Conservation (phyloP, 2,888 invertebrate genomes). For the Anoplius nigerrimus region DNA sequence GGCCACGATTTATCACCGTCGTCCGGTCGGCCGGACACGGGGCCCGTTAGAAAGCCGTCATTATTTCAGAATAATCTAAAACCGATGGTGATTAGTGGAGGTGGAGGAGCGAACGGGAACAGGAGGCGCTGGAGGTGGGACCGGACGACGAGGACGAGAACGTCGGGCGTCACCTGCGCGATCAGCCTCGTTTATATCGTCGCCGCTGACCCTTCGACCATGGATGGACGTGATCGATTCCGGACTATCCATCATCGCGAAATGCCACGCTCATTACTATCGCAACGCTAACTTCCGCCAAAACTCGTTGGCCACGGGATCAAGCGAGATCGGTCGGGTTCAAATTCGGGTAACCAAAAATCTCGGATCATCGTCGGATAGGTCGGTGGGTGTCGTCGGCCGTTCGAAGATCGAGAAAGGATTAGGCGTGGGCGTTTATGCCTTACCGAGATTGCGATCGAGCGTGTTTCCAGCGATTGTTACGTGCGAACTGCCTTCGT, state of each 20-base stretch:
- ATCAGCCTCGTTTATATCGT: conserved; percentile 61
- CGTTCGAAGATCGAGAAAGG: too few species aligned
- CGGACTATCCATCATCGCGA: conserved; percentile 67
- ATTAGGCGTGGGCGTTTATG: too few species aligned
- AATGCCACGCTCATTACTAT: too few species aligned
- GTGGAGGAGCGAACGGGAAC: conserved; percentile 50
- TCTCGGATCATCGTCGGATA: too few species aligned
- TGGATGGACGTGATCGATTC: conserved; percentile 48
- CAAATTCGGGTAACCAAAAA: too few species aligned
- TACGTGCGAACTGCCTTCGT: too few species aligned
- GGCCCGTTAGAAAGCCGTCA: conserved; percentile 66
- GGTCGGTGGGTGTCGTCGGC: too few species aligned
- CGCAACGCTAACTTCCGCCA: too few species aligned
- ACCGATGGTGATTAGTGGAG: conserved; percentile 75
- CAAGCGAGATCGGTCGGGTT: too few species aligned
- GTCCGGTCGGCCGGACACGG: conserved; percentile 31
- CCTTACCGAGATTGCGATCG: too few species aligned
- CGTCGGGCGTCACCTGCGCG: conserved; percentile 69
- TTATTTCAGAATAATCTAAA: conserved; percentile 75
- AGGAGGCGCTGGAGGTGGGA: conserved; percentile 61
- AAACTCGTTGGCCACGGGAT: too few species aligned
- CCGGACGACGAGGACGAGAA: conserved; percentile 64
- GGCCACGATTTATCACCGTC: conserved; percentile 64
- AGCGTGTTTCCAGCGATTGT: too few species aligned
- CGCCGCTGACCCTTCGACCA: conserved; percentile 29